phyloP scores from a whole-genome alignment of 2,113 vertebrate species.

The Pseudopipra pipra region DNA sequence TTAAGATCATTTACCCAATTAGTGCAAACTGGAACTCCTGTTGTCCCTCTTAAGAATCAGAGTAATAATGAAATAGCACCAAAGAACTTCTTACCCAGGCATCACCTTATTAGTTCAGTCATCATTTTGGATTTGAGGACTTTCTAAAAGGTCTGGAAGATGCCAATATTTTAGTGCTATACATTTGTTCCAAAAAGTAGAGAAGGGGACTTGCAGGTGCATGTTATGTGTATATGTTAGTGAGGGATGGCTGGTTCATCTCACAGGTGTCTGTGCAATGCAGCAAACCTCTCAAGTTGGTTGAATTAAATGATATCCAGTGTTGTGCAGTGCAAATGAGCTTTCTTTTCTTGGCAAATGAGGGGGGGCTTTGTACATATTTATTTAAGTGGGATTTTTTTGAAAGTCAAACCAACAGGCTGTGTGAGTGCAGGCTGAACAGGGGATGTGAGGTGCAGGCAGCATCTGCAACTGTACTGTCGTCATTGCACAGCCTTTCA shows the following conservation, averaged over 20 bases:
- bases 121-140: not conserved
- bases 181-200: not conserved
- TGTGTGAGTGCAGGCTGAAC: not conserved
- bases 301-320: not conserved
- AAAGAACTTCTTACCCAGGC: not conserved
- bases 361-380: too few relatives aligned
- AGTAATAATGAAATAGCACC: not conserved
- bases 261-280: not conserved
- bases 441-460: not conserved
- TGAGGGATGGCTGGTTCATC: fast-evolving
- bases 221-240: not conserved
- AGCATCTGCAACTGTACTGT: not conserved
- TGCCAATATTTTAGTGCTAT: not conserved
- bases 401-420: not conserved
- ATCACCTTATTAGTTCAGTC: not conserved
- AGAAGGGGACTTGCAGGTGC: not conserved
- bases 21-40: not conserved
- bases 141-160: not conserved
- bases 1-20: not conserved
- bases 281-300: not conserved
- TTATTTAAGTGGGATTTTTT: not conserved
- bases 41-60: not conserved
- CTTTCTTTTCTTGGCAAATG: not conserved
- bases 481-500: not conserved
- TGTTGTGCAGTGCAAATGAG: not conserved